Base-by-base conservation (phyloP, 2,888 invertebrate species). In the Tetanocera ferruginea region DNA sequence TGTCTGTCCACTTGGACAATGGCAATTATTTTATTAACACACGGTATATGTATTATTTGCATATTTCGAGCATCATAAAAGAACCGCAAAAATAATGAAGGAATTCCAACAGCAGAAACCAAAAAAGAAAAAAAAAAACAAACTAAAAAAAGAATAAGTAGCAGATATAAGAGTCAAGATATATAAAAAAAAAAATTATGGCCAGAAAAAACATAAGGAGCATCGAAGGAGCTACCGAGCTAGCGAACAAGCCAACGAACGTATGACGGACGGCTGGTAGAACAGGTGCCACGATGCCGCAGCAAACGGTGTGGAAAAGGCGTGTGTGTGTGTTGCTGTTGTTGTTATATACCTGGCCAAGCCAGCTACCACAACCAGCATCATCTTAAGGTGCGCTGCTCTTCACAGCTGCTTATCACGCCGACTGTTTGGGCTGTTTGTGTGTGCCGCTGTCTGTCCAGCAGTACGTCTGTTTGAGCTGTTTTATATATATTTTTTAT, bases 321-420 rank as follows among this genome's bases (percentile, higher is more conserved):
- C 37, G 60, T 60, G 23, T 60, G 25, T 60, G 28, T 28, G 8
- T 60, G 25, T 60, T 57, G 17, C n/a, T 19, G n/a, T 55, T 5
- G n/a, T 57, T 57, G 23, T 28, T 60, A 23, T 17, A 14, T 28
- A 14, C 17, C 60, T 28, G 19, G 55, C 23, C 55, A 3, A 19
- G 55, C 43, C 43, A 43, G n/a, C n/a, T 11, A 43, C 23, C 14
- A 5, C 43, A 69, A 69, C 43, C 43, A 43, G 60, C 60, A 60
- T 28, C 60, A 60, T 28, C 34, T 37, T 52, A 75, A 75, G 75
- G 75, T 66, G 75, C 66, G 75, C 55, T 75, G 23, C 14, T 66
- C 67, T 75, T 75, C 75, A 75, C 75, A 75, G 75, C 73, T 64
- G 73, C 62, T 64, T 74, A 64, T 74, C 74, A 51, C 62, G 28